Conservation (phyloP, 1,140 invertebrate genomes). For the Mactra quadrangularis region DNA sequence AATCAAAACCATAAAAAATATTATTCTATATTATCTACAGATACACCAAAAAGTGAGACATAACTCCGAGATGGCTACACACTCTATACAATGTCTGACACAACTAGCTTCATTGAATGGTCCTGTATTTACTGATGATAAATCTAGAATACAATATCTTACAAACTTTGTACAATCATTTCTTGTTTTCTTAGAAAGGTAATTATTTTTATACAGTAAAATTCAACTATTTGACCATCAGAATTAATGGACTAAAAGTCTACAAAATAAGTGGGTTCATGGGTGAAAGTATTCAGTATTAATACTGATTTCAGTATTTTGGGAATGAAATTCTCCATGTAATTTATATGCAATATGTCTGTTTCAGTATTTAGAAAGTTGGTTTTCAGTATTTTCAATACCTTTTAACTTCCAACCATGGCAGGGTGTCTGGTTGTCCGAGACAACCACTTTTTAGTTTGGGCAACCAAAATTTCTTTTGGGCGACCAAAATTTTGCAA, state of each 20-base stretch:
- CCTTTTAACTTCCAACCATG: too few species aligned
- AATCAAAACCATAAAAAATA: too few species aligned
- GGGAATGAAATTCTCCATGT: too few species aligned
- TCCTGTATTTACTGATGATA: conserved; percentile 86
- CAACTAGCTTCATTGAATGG: conserved; percentile 92
- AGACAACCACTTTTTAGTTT: too few species aligned
- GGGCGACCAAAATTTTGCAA: too few species aligned
- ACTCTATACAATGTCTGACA: conserved; percentile 91
- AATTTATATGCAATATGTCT: too few species aligned
- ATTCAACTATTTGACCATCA: not conserved
- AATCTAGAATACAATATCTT: conserved; percentile 88
- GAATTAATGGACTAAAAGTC: not conserved
- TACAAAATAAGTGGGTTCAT: not conserved
- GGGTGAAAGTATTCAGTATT: not conserved
- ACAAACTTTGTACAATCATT: conserved; percentile 88
- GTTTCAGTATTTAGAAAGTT: too few species aligned
- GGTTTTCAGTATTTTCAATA: too few species aligned
- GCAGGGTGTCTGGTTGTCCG: not conserved
- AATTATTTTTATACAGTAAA: too few species aligned
- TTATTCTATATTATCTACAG: too few species aligned
- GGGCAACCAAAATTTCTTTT: too few species aligned
- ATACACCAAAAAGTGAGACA: conserved; percentile 92
- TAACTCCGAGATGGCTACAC: conserved; percentile 89
- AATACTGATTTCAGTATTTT: too few species aligned
- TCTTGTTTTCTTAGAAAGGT: conserved; percentile 78